Base-by-base conservation (phyloP, 1,140 invertebrate species). In the Diachasma alloeum region DNA sequence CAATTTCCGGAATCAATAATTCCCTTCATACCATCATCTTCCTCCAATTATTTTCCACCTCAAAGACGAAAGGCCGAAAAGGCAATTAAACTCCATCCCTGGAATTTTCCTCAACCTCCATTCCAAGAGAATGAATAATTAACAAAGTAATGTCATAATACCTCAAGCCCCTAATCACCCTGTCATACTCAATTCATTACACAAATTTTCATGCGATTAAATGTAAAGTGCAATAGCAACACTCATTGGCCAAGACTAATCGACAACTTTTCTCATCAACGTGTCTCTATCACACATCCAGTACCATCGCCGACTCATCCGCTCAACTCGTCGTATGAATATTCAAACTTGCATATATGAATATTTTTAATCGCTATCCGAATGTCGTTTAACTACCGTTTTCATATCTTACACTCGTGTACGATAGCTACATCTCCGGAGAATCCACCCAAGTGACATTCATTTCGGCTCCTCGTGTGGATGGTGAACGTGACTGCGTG, bases 241-340 rank as follows among this genome's bases (percentile, higher is more conserved):
- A 63, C 24, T 63, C 59, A 63, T 63, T 63, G 19, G 59, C 19
- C 59, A 26, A 63, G 59, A 63, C 59, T 63, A 63, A 63, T 63
- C 59, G 24, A 31, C 24, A 63, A 63, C 24, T 63, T 63, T 53
- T 63, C 24, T 22, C 24, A 63, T 63, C 59, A 63, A 15, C 19
- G 59, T 63, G 59, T 63, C 59, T 63, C 24, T 63, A 63, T 63
- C 59, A 26, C 24, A 63, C 24, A 17, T 0, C 53, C 19, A 26
- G 19, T 56, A 56, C 48, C n/a, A 56, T 31, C 31, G 31, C 31
- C 31, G 31, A 59, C 17, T 59, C 53, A 59, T 63, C 59, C 24
- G 24, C 24, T 31, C 19, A 11, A 63, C 59, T 63, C 22, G 59
- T 63, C 19, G 22, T 26, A 63, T 63, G 59, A 63, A 63, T 63